Percentiles rank a stretch among this genome's conserved stretches.
Evolutionary conservation across 2,888 invertebrate species (phyloP).

Genomic region (Caenorhabditis drosophilae): DNA sequence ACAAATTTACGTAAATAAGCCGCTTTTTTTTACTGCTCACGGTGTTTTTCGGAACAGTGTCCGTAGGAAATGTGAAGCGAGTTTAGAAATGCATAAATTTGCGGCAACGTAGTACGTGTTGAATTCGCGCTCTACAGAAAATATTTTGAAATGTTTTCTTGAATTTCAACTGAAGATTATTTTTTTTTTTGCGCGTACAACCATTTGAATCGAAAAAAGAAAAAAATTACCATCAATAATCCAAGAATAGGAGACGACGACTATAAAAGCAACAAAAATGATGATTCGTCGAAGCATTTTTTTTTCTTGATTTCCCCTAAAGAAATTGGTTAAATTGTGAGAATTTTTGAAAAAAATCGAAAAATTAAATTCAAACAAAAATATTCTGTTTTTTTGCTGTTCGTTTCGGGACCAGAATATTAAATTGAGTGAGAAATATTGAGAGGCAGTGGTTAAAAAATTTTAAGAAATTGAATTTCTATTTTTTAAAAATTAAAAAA

Average conservation of each 20-base stretch:
- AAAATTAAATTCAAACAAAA: neutral
- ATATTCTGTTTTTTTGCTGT: no score
- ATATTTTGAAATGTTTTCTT: neutral
- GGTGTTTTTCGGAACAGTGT: no score
- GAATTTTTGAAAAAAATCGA: neutral
- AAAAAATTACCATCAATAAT: slow-evolving; percentile 28
- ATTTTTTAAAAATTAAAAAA: no score
- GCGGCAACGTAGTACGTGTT: neutral
- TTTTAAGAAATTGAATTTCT: no score
- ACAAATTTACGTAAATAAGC: neutral
- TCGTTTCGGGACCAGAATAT: neutral
- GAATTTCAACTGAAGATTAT: neutral
- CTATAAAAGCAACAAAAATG: slow-evolving; percentile 10
- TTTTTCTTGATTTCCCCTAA: neutral
- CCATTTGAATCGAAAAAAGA: neutral
- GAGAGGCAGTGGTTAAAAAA: neutral
- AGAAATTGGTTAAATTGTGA: neutral
- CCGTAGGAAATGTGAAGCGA: no score
- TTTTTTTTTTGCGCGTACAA: neutral
- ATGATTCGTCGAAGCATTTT: neutral
- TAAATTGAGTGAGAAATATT: neutral
- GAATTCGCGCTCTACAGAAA: neutral
- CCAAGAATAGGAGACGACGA: slow-evolving; percentile 23
- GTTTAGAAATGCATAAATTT: neutral
- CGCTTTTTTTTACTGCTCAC: neutral